These are phyloP conservation scores for Serrognathus titanus DNA, from an alignment of 2,888 invertebrate genomes.

Conservation along the genomic window DNA sequence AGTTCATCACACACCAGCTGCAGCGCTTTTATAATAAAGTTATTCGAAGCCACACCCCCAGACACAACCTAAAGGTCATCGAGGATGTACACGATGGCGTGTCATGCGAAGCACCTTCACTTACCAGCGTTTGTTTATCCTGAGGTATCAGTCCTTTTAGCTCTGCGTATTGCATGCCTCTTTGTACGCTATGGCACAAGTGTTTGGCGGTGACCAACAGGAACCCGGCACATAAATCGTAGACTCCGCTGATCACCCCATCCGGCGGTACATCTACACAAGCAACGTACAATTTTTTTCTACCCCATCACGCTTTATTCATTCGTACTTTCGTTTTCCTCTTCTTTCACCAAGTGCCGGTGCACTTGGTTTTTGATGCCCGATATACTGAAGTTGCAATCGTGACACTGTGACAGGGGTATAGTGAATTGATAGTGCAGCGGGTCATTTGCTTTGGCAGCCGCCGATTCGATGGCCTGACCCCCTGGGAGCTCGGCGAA, in stretches of 20 bases:
- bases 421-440: slow-evolving; percentile 63
- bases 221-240: slow-evolving; percentile 84
- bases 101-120: neutral
- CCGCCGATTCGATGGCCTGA: slow-evolving; percentile 78
- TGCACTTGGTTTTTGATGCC: slow-evolving; percentile 69
- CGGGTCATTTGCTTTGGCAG: slow-evolving; percentile 62
- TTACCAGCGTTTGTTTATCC: slow-evolving; percentile 58
- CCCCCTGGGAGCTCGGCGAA: slow-evolving; percentile 79
- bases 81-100: no score
- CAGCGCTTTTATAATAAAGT: slow-evolving; percentile 71
- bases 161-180: slow-evolving; percentile 75
- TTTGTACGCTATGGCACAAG: slow-evolving; percentile 75
- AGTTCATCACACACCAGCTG: slow-evolving; percentile 62
- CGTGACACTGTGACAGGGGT: slow-evolving; percentile 60
- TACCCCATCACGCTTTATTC: neutral
- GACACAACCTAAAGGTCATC: slow-evolving; percentile 69
- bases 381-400: slow-evolving; percentile 91
- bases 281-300: slow-evolving; percentile 3
- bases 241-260: slow-evolving; percentile 68
- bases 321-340: slow-evolving; percentile 23
- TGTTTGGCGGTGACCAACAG: slow-evolving; percentile 73
- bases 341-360: slow-evolving; percentile 26
- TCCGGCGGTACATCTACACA: slow-evolving; percentile 58
- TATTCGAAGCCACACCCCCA: slow-evolving; percentile 95
- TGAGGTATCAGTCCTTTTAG: slow-evolving; percentile 59